phyloP scores from a whole-genome alignment of 2,797 vertebrate genomes.

The Platyrinchus mystaceus region DNA sequence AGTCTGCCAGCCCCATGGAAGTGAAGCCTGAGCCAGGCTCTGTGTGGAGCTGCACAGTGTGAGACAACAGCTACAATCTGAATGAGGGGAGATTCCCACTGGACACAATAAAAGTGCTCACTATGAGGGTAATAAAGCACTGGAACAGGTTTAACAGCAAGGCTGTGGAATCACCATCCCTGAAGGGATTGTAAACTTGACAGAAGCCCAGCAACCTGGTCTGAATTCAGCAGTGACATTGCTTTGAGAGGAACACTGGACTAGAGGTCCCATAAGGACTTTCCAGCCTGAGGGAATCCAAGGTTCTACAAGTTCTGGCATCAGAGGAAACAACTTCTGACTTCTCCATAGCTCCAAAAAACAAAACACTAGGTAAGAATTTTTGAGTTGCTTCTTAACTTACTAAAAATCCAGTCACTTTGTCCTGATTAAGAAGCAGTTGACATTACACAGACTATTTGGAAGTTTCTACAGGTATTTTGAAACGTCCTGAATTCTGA shows the following conservation, averaged over 20 bases:
- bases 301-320: background rate
- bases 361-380: background rate
- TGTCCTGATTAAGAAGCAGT: fast-evolving
- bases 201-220: background rate
- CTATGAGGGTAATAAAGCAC: background rate
- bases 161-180: background rate
- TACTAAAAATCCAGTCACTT: background rate
- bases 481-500: background rate
- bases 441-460: background rate
- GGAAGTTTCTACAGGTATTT: background rate
- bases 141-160: background rate
- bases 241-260: background rate
- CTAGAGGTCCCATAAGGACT: background rate
- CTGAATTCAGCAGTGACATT: background rate
- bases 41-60: background rate
- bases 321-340: background rate
- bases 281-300: background rate
- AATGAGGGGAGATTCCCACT: background rate
- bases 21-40: fast-evolving
- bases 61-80: background rate
- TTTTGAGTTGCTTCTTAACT: background rate
- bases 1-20: background rate
- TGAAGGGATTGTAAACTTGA: background rate
- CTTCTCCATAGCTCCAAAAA: background rate
- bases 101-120: background rate